Base-by-base conservation (phyloP, 2,888 invertebrate species). In the Isotomurus palustris region DNA sequence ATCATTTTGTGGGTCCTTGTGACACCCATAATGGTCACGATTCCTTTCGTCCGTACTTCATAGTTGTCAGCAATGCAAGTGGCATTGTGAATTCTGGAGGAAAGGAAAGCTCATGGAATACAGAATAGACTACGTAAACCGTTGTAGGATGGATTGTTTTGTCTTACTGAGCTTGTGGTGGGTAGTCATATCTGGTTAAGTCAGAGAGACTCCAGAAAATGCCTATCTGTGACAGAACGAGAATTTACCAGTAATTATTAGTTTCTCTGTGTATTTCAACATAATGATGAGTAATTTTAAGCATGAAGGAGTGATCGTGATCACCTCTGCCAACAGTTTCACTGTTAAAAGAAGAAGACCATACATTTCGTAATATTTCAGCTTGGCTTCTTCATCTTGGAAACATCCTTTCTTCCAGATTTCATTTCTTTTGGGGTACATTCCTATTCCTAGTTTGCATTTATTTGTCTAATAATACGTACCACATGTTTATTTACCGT, bases 151-250 rank as follows among this genome's bases (percentile, higher is more conserved):
- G 8, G 12, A 44, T 4, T 8, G 6, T 44, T 44, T 44, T 19
- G 21, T 44, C 6, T 49, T 24, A 41, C 10, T 35, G 21, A 40
- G 52, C 62, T 2, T 53, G 51, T 1, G 38, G 25, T 14, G 62
- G 62, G 45, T 62, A 62, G 28, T 58, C 56, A 40, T 54, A 53
- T 44, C 62, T 35, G 14, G 62, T 62, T 10, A 62, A 48, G 17
- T 62, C 62, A 1, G 58, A 62, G 4, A 62, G 35, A 2, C 52
- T 36, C 27, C 55, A 55, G 35, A 62, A 62, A 22, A 62, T 55
- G 24, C 55, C 62, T 17, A 62, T 52, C 58, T 62, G 44, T 22
- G 17, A 35, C 17, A 22, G 6, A 38, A 38, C n/a, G 5, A 8
- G 38, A 14, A 38, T 38, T 38, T 32, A 10, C 14, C 32, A 32